phyloP scores from a whole-genome alignment of 2,888 invertebrate genomes.

The Hermaeophaga mercurialis region DNA sequence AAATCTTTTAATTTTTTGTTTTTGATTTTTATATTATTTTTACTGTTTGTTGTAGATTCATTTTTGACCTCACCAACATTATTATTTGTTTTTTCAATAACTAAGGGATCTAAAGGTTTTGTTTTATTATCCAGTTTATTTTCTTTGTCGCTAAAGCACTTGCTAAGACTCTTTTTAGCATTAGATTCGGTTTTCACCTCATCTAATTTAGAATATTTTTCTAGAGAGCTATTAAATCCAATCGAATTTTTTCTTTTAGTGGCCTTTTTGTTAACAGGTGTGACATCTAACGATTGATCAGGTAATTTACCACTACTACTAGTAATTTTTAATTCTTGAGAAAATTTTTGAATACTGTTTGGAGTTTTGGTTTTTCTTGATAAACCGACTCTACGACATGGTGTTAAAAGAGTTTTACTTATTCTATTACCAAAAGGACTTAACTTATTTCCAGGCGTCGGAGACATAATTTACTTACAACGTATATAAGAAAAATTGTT shows the following conservation, averaged over 20 bases:
- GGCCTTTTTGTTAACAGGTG: slow-evolving; percentile 23
- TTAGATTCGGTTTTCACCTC: background rate
- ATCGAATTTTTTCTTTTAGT: background rate
- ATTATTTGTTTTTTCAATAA: background rate
- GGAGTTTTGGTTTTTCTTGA: slow-evolving; percentile 53
- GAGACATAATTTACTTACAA: no score
- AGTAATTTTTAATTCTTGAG: slow-evolving; percentile 20
- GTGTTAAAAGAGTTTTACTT: slow-evolving; percentile 61
- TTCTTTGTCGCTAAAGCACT: slow-evolving; percentile 10
- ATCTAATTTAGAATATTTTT: background rate
- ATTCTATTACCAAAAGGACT: slow-evolving; percentile 53
- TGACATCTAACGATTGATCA: slow-evolving; percentile 14
- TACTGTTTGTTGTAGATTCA: background rate
- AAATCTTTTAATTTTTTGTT: no score
- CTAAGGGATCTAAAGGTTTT: no score
- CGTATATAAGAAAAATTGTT: no score
- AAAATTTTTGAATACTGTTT: slow-evolving; percentile 26
- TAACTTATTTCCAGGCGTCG: slow-evolving; percentile 12
- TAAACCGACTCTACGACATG: slow-evolving; percentile 62
- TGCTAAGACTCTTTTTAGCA: slow-evolving; percentile 16
- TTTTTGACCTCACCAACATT: background rate
- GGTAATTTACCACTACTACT: slow-evolving; percentile 7
- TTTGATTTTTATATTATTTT: background rate
- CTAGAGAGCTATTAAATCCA: background rate
- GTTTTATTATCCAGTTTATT: background rate